Percentiles rank a stretch among this genome's conserved stretches.
Conservation (phyloP, 2,888 invertebrate species). For the Zootermopsis nevadensis region DNA sequence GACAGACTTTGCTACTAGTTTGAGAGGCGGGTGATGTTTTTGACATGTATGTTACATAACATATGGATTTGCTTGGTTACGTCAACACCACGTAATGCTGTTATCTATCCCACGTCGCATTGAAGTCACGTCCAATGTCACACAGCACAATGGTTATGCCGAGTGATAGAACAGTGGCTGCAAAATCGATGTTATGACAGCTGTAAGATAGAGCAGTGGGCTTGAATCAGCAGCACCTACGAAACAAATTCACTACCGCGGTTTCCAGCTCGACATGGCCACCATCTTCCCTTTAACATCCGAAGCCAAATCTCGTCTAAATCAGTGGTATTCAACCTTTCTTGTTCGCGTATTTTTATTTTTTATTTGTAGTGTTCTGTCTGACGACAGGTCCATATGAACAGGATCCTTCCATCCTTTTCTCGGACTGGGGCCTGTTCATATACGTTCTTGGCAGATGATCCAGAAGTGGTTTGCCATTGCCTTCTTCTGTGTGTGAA, state of each 20-base stretch:
- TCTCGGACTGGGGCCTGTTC: too few relatives aligned
- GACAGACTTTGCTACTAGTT: too few relatives aligned
- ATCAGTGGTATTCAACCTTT: too few relatives aligned
- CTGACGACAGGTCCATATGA: too few relatives aligned
- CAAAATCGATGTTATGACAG: slow-evolving; percentile 6
- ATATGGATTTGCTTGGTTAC: slow-evolving; percentile 1
- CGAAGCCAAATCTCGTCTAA: too few relatives aligned
- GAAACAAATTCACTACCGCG: not conserved
- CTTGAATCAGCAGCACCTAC: not conserved
- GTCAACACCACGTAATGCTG: not conserved
- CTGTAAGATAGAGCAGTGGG: not conserved
- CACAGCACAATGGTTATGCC: not conserved
- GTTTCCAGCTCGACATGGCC: not conserved
- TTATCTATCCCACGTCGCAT: not conserved
- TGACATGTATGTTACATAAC: not conserved
- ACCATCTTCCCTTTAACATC: not conserved
- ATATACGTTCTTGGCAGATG: too few relatives aligned
- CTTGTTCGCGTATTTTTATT: too few relatives aligned
- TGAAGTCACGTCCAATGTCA: slow-evolving; percentile 13
- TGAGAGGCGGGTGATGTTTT: not conserved
- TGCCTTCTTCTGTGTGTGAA: too few relatives aligned
- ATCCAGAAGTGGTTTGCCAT: too few relatives aligned
- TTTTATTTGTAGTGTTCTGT: too few relatives aligned
- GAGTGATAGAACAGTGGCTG: not conserved
- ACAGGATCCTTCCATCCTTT: too few relatives aligned